Base-by-base conservation (phyloP, 1,140 invertebrate genomes). In the Gryon sp. region DNA sequence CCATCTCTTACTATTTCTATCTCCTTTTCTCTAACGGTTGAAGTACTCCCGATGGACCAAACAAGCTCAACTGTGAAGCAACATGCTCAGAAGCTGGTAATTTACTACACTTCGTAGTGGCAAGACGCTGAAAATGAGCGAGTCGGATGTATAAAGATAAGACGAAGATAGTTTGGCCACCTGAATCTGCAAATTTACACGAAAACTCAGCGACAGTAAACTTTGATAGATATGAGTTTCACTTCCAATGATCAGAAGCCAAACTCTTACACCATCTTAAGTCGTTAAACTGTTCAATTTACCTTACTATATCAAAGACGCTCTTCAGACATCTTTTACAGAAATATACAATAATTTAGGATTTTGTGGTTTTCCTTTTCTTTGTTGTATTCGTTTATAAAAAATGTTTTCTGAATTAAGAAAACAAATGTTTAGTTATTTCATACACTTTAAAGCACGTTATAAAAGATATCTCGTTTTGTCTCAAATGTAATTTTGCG, bases 61-160 rank as follows among this genome's bases (percentile, higher is more conserved):
- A 73, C 59, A 72, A 70, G 30, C 46, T 15, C 28, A 30, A 53
- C 46, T 52, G 12, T 38, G 46, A 59, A 52, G 45, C 43, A 69
- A 59, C 65, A 45, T 36, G 45, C 43, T 66, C 63, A 55, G 50
- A 59, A 69, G 52, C 66, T 16, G 15, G 68, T 72, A 62, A 72
- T 72, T 72, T 72, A 72, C 68, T 72, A 43, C 69, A 2, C 43
- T 30, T 14, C 46, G 30, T 14, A 52, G 45, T 30, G n/a, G 18
- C 48, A 73, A 65, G 59, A 72, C 40, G 57, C 11, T 62, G 68
- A 55, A 72, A 72, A 63, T 63, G 57, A 72, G 57, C 22, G 26
- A 36, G 40, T 14, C 12, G n/a, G 41, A 60, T 60, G 48, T 73
- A 41, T 14, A 20, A 57, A 63, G 57, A 73, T 38, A 38, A 12